phyloP scores from a whole-genome alignment of 2,797 vertebrate genomes.

The Pipistrellus pygmaeus region DNA sequence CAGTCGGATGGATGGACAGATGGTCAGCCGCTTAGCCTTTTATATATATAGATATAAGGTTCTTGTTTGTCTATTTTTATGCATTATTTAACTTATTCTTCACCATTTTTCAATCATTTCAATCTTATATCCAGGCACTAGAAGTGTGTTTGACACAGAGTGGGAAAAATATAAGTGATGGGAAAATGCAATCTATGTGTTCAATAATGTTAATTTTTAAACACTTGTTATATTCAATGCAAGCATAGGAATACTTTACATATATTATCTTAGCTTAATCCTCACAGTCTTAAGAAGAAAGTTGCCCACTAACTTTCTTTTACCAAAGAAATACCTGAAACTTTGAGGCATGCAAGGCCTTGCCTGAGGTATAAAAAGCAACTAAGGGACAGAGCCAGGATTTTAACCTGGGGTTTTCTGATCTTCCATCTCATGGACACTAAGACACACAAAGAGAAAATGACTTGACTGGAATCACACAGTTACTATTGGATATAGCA shows the following conservation, averaged over 20 bases:
- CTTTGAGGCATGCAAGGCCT: not conserved
- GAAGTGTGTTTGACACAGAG: not conserved
- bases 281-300: not conserved
- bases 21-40: too few relatives aligned
- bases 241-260: not conserved
- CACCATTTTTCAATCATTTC: not conserved
- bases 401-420: not conserved
- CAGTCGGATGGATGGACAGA: too few relatives aligned
- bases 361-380: not conserved
- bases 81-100: constrained; percentile 1
- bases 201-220: not conserved
- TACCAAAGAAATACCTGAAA: not conserved
- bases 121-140: not conserved
- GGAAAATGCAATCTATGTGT: not conserved
- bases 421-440: not conserved
- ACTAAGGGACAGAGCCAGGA: not conserved
- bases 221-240: not conserved
- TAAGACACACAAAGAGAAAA: not conserved
- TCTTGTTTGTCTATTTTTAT: not conserved
- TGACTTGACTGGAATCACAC: not conserved
- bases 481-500: not conserved
- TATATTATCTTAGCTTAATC: not conserved
- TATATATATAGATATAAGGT: not conserved
- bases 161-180: not conserved
- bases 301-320: not conserved